A percentile compares a stretch with the other conserved stretches of the same genome.
Conservation (phyloP, 2,888 invertebrate genomes). For the Dasysyrphus tricinctus region DNA sequence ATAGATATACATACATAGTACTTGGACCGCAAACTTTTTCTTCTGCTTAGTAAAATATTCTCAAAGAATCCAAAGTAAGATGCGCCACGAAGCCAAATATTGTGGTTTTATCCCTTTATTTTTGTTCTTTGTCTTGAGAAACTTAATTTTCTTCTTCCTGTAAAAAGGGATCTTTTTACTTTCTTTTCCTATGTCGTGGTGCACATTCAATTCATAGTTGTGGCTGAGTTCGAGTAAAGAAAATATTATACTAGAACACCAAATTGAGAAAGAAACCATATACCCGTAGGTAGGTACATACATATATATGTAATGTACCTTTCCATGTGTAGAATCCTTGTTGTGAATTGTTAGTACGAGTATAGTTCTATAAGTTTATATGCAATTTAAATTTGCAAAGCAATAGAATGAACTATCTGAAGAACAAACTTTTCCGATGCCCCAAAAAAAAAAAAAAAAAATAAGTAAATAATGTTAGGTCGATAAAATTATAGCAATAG, state of each 20-base stretch:
- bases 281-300: neutral
- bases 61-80: conserved; percentile 56
- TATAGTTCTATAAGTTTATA: neutral
- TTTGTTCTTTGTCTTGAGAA: conserved; percentile 20
- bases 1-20: neutral
- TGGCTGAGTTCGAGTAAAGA: neutral
- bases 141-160: conserved; percentile 21
- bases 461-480: neutral
- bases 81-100: conserved; percentile 60
- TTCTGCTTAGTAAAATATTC: conserved; percentile 64
- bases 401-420: conserved; percentile 9
- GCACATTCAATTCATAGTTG: conserved; percentile 21
- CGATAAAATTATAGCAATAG: neutral
- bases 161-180: neutral
- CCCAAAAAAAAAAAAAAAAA: neutral
- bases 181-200: neutral
- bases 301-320: too few relatives aligned
- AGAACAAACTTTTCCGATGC: neutral
- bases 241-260: neutral
- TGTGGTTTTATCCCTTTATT: conserved; percentile 55
- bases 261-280: neutral
- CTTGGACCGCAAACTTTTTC: conserved; percentile 57
- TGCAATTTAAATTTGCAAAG: neutral
- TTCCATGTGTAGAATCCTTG: neutral
- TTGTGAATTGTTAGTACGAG: conserved; percentile 12